phyloP scores from a whole-genome alignment of 2,113 vertebrate species.

The Tragulus kanchil region DNA sequence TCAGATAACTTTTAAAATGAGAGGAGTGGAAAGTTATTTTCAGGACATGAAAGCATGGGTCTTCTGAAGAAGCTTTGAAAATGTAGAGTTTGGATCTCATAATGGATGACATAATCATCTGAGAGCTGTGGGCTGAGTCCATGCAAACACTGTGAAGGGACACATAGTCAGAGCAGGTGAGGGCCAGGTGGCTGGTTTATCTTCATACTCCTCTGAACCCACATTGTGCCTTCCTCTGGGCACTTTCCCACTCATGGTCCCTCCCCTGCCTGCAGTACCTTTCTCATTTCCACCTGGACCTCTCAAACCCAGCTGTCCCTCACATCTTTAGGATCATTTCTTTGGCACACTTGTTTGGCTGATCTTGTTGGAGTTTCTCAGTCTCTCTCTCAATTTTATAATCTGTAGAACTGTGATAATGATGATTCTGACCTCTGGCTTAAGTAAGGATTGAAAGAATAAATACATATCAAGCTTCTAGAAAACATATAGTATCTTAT shows the following conservation, averaged over 20 bases:
- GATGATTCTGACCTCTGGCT: background rate
- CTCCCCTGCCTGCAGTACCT: background rate
- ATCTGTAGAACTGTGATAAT: background rate
- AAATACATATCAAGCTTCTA: background rate
- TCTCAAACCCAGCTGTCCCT: background rate
- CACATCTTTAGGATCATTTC: background rate
- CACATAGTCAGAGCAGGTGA: accelerated
- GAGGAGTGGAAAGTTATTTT: background rate
- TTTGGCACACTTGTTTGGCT: background rate
- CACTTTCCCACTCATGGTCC: accelerated
- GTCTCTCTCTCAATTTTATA: background rate
- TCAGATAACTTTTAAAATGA: background rate
- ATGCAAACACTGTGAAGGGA: background rate
- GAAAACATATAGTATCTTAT: background rate
- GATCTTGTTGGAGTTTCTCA: background rate
- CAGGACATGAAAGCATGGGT: background rate
- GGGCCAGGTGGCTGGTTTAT: background rate
- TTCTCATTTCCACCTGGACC: background rate
- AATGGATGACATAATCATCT: background rate
- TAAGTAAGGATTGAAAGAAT: background rate
- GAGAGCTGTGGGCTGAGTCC: background rate
- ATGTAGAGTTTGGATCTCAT: background rate
- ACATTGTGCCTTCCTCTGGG: accelerated
- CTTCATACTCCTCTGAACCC: background rate
- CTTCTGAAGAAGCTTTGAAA: background rate